Evolutionary conservation across 1,140 invertebrate genomes (phyloP).

Genomic region (Aphis craccivora): DNA sequence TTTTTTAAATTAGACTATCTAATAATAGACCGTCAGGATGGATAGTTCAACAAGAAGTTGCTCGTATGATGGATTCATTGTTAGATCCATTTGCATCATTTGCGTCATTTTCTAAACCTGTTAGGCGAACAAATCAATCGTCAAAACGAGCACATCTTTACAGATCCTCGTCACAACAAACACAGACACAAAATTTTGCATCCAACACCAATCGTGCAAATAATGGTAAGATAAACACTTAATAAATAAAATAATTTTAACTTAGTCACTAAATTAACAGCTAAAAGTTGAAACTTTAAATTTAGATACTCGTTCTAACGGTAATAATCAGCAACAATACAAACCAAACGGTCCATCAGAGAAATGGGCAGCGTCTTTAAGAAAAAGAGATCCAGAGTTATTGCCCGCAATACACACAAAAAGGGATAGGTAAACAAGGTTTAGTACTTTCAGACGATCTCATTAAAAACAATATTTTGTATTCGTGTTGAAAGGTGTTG

Average conservation of each 20-base stretch:
- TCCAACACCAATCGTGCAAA: neutral
- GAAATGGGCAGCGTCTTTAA: slow-evolving; percentile 70
- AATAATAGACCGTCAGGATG: slow-evolving; percentile 66
- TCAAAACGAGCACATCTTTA: slow-evolving; percentile 50
- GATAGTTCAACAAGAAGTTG: slow-evolving; percentile 67
- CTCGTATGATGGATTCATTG: slow-evolving; percentile 76
- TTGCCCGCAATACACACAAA: slow-evolving; percentile 69
- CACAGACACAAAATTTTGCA: slow-evolving; percentile 23
- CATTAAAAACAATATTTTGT: neutral
- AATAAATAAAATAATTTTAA: neutral
- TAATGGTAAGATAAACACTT: slow-evolving; percentile 14
- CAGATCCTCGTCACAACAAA: slow-evolving; percentile 53
- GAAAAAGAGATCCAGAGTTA: slow-evolving; percentile 72
- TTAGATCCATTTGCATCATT: slow-evolving; percentile 69
- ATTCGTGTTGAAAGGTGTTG: neutral
- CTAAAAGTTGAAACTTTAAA: neutral
- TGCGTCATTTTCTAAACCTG: slow-evolving; percentile 62
- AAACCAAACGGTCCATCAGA: slow-evolving; percentile 65
- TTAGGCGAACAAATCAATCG: slow-evolving; percentile 44
- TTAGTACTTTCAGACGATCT: neutral
- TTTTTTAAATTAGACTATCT: slow-evolving; percentile 60
- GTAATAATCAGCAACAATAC: slow-evolving; percentile 26
- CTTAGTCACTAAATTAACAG: neutral
- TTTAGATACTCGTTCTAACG: slow-evolving; percentile 17
- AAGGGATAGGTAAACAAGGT: slow-evolving; percentile 62